phyloP scores from a whole-genome alignment of 2,797 vertebrate genomes.

The Coluber constrictor region DNA sequence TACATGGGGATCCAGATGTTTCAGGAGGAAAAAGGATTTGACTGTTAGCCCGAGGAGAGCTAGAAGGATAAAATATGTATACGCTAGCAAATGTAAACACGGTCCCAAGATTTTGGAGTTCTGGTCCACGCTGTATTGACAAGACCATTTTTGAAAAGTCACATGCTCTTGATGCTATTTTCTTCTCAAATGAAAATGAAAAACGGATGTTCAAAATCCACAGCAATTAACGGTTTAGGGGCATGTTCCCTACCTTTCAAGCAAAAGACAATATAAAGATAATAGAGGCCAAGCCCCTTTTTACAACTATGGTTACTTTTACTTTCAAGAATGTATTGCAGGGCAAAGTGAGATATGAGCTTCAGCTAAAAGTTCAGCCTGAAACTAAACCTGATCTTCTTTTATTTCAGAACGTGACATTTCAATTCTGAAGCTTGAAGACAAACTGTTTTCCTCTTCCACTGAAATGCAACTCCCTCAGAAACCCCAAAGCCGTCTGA shows the following conservation, averaged over 20 bases:
- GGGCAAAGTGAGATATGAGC: background rate
- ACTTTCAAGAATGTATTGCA: background rate
- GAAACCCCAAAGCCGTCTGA: background rate
- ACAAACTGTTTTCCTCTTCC: constrained; percentile 14
- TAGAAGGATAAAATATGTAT: background rate
- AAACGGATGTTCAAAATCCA: background rate
- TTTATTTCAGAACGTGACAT: constrained; percentile 27
- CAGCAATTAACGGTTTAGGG: background rate
- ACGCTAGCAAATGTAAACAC: background rate
- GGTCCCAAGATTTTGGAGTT: background rate
- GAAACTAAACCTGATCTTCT: background rate
- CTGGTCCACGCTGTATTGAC: background rate
- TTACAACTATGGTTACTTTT: background rate
- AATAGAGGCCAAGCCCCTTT: background rate
- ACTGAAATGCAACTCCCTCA: constrained; percentile 20
- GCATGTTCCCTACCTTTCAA: background rate
- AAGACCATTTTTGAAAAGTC: background rate
- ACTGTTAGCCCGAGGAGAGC: background rate
- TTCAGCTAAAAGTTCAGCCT: background rate
- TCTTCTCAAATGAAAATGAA: background rate
- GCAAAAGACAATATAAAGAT: background rate
- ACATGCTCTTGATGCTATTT: background rate
- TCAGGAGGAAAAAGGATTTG: background rate
- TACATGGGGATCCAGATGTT: constrained; percentile 6
- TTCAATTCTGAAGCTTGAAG: background rate